A percentile compares a stretch with the other conserved stretches of the same genome.
phyloP scores from a whole-genome alignment of 2,113 vertebrate species.

The Leptocoma aspasia region DNA sequence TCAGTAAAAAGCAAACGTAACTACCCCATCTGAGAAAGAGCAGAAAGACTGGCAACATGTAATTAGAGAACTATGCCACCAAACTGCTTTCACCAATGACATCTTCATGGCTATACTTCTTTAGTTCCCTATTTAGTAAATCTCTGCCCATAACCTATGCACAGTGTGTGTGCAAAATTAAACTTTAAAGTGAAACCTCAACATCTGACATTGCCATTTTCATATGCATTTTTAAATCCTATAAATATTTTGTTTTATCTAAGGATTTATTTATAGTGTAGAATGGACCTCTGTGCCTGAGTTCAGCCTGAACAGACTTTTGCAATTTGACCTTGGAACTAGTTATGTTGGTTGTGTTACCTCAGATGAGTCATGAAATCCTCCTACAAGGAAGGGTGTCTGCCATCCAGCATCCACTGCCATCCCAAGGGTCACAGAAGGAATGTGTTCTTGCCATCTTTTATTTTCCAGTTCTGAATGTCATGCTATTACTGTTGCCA shows the following conservation, averaged over 20 bases:
- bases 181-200: background rate
- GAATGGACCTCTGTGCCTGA: background rate
- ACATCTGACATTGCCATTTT: background rate
- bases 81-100: background rate
- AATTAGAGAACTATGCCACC: background rate
- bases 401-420: background rate
- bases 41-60: background rate
- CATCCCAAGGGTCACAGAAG: background rate
- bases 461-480: background rate
- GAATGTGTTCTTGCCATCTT: background rate
- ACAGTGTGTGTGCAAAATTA: background rate
- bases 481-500: background rate
- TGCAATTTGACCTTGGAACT: background rate
- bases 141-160: background rate
- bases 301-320: background rate
- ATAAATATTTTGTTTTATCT: background rate
- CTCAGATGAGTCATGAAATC: background rate
- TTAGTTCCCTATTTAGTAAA: background rate
- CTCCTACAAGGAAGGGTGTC: background rate
- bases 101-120: background rate
- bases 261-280: background rate
- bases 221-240: background rate
- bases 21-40: background rate
- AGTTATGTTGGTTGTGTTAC: background rate
- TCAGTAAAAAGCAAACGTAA: background rate